phyloP scores from a whole-genome alignment of 2,888 invertebrate species.

The Chymomyza fuscimana region DNA sequence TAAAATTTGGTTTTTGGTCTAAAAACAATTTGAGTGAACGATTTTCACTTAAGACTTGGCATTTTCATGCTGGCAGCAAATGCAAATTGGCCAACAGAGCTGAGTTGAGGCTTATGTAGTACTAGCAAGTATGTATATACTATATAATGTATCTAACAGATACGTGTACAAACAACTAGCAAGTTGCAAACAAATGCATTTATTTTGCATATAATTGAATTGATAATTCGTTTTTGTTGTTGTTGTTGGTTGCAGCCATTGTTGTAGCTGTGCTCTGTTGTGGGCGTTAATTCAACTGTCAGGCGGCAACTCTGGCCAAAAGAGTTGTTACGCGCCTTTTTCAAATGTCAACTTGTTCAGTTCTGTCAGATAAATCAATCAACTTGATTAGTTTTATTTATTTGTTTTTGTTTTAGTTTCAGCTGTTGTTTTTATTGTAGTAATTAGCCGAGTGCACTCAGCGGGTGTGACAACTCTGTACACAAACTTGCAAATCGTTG shows the following conservation, averaged over 20 bases:
- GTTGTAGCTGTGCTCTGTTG: slow-evolving; percentile 11
- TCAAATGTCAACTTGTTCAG: slow-evolving; percentile 68
- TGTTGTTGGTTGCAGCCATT: not conserved
- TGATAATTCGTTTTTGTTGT: slow-evolving; percentile 60
- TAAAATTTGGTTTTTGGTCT: not conserved
- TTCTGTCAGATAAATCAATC: slow-evolving; percentile 78
- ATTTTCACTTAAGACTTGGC: not conserved
- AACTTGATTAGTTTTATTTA: slow-evolving; percentile 73
- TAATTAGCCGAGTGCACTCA: slow-evolving; percentile 62
- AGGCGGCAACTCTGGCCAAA: slow-evolving; percentile 1
- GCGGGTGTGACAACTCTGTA: slow-evolving; percentile 54
- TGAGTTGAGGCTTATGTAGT: not conserved
- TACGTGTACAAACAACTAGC: not conserved
- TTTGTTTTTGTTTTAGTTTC: slow-evolving; percentile 13
- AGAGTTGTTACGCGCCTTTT: slow-evolving; percentile 38
- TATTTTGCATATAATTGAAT: slow-evolving; percentile 74
- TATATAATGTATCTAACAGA: not conserved
- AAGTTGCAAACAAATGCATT: slow-evolving; percentile 65
- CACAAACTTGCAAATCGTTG: not conserved
- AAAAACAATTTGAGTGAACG: not conserved
- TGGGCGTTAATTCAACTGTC: slow-evolving; percentile 20
- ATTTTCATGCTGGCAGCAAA: not conserved
- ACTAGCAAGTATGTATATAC: too few relatives aligned
- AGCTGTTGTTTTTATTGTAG: slow-evolving; percentile 25
- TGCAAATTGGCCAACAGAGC: not conserved